Evolutionary conservation across 2,797 vertebrate genomes (phyloP).

Genomic region (Megalops cyprinoides): DNA sequence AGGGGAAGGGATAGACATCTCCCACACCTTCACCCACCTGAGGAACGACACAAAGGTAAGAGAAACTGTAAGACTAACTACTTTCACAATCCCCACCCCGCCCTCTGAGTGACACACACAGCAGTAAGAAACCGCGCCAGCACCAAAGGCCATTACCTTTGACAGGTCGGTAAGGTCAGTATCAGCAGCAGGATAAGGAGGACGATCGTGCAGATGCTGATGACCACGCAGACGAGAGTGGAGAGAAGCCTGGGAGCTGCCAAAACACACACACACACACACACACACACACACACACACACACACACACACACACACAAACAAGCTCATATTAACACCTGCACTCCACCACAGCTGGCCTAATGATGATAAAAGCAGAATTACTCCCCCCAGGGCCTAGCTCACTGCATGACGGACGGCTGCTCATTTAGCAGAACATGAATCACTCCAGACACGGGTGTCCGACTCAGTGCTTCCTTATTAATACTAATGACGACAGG

Average conservation of each 20-base stretch:
- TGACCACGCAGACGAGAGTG: not conserved
- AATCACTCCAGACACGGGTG: not conserved
- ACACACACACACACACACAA: not conserved
- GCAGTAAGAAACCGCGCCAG: not conserved
- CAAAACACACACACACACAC: not conserved
- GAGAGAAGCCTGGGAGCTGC: slow-evolving; percentile 9
- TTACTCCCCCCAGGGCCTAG: not conserved
- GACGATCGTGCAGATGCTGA: not conserved
- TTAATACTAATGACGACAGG: not conserved
- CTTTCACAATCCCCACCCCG: no score
- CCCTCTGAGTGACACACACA: no score
- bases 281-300: slow-evolving; percentile 1
- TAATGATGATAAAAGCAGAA: not conserved
- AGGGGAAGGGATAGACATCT: slow-evolving; percentile 47
- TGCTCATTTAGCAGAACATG: not conserved
- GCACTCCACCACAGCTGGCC: not conserved
- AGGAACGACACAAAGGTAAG: not conserved
- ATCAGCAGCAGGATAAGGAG: slow-evolving; percentile 21
- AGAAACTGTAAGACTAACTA: no score
- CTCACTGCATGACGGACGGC: no score
- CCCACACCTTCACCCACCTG: slow-evolving; percentile 44
- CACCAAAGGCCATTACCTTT: slow-evolving; percentile 23
- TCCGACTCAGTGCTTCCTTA: slow-evolving; percentile 9
- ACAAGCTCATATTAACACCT: not conserved
- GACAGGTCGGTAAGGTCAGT: slow-evolving; percentile 22